phyloP scores from a whole-genome alignment of 2,888 invertebrate species.

The Pachliopta kotzebuea region DNA sequence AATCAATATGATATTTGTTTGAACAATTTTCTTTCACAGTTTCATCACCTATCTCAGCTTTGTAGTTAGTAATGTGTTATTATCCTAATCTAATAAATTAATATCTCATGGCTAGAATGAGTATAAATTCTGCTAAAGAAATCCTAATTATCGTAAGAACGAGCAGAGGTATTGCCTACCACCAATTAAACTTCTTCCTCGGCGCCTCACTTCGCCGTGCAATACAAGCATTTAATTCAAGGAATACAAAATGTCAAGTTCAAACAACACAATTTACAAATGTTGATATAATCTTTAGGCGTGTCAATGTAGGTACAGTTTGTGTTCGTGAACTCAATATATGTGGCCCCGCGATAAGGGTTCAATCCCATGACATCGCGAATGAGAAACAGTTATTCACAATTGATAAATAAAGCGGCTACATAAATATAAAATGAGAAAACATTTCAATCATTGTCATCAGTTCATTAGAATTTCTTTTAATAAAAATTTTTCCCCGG shows the following conservation, averaged over 20 bases:
- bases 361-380: neutral
- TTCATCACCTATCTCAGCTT: too few relatives aligned
- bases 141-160: neutral
- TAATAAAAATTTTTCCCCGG: neutral
- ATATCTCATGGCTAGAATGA: neutral
- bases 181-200: neutral
- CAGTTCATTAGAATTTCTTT: neutral
- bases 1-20: too few relatives aligned
- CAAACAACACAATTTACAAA: constrained; percentile 1
- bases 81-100: too few relatives aligned
- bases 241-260: constrained; percentile 5
- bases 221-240: neutral
- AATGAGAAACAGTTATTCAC: neutral
- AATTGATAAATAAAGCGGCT: neutral
- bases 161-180: neutral
- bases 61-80: too few relatives aligned
- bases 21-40: too few relatives aligned
- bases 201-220: neutral
- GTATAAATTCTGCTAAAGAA: neutral
- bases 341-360: neutral
- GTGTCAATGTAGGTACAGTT: neutral
- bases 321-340: neutral
- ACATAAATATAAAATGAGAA: neutral
- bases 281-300: neutral
- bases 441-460: neutral